Evolutionary conservation across 2,797 vertebrate genomes (phyloP).

Genomic region (Chloroceryle amazona): DNA sequence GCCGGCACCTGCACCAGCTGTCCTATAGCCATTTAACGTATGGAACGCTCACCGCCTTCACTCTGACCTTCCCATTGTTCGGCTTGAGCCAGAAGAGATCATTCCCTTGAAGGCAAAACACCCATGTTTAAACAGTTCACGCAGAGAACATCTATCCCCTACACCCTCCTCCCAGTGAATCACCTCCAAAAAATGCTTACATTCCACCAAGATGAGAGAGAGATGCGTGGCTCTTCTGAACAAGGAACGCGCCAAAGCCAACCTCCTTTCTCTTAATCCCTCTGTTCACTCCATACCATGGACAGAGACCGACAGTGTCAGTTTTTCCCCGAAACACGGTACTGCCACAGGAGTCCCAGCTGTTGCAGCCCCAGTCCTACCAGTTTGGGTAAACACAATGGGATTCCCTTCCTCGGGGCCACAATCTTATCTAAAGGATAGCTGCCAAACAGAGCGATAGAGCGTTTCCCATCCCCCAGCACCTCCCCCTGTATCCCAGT

Average conservation of each 20-base stretch:
- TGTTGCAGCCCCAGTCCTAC: background rate
- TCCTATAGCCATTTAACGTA: background rate
- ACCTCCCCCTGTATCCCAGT: background rate
- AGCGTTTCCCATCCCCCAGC: background rate
- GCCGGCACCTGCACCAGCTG: background rate
- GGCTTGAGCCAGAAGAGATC: background rate
- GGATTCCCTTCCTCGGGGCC: background rate
- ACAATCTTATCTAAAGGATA: background rate
- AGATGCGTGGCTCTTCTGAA: background rate
- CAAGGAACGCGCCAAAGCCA: background rate
- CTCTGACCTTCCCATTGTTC: background rate
- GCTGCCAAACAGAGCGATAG: background rate
- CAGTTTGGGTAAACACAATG: background rate
- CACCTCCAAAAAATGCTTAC: slow-evolving; percentile 52
- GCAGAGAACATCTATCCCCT: background rate
- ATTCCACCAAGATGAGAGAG: slow-evolving; percentile 39
- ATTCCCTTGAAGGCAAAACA: slow-evolving; percentile 21
- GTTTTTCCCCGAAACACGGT: background rate
- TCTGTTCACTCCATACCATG: slow-evolving; percentile 45
- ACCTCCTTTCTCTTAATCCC: background rate
- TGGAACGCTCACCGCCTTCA: background rate
- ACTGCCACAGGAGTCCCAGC: background rate
- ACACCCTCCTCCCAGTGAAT: slow-evolving; percentile 37
- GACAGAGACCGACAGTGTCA: slow-evolving; percentile 38
- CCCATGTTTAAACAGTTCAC: background rate